These are phyloP conservation scores for Leptinotarsa texana DNA, from an alignment of 1,140 invertebrate genomes.

Conservation along the genomic window DNA sequence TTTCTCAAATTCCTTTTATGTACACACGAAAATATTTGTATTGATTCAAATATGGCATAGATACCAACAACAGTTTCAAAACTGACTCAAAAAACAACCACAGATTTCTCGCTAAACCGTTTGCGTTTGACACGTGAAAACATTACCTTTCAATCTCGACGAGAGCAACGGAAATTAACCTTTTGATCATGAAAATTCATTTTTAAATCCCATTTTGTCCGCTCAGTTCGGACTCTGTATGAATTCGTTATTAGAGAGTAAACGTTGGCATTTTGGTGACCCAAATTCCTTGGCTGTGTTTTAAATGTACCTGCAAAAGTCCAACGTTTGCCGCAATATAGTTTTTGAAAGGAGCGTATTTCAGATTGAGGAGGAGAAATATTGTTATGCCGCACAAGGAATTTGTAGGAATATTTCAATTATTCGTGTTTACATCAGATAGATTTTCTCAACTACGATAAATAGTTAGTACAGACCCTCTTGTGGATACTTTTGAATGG, in stretches of 20 bases:
- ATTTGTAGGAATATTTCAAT: background rate
- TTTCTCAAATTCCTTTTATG: no score
- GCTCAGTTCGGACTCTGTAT: background rate
- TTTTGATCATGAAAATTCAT: background rate
- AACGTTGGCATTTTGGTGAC: background rate
- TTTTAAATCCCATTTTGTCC: background rate
- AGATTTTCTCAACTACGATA: no score
- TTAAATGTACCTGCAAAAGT: background rate
- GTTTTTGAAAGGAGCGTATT: background rate
- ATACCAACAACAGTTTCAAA: background rate
- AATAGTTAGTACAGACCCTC: no score
- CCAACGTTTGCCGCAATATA: background rate
- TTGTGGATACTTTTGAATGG: no score
- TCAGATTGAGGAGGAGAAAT: background rate
- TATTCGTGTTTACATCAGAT: no score
- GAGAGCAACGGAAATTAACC: background rate
- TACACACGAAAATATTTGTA: no score
- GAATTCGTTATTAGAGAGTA: background rate
- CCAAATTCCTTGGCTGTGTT: background rate
- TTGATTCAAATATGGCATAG: no score
- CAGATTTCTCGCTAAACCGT: background rate
- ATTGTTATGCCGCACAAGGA: background rate
- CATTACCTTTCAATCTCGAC: background rate
- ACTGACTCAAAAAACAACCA: background rate
- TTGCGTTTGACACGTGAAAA: background rate